Evolutionary conservation across 64 coral and sea anemone genomes (phyloP).

Genomic region (Montipora foliosa): DNA sequence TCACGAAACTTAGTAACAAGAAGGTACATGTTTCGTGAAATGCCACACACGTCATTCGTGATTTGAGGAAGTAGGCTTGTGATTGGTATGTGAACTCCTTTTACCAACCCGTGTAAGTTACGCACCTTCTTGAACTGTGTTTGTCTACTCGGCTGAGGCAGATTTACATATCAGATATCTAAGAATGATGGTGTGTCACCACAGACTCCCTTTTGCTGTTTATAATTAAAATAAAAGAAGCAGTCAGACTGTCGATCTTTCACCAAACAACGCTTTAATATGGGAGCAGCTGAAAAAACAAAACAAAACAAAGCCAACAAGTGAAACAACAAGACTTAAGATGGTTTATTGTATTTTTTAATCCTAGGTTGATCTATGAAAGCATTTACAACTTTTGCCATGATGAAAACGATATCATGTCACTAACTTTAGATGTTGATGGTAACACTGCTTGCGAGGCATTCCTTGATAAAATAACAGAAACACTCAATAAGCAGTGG

Average conservation of each 20-base stretch:
- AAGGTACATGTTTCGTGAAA: no score
- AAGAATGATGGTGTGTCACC: neutral
- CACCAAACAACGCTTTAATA: neutral
- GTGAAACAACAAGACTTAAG: neutral
- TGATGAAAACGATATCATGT: no score
- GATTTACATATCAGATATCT: neutral
- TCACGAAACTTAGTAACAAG: no score
- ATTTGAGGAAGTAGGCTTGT: no score
- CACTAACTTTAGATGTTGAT: no score
- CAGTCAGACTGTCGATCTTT: neutral
- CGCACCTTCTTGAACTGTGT: neutral
- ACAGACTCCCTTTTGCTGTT: neutral
- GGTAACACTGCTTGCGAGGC: no score
- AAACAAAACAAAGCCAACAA: neutral
- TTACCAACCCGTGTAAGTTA: neutral
- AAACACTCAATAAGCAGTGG: slow-evolving; percentile 3
- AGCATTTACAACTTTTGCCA: no score
- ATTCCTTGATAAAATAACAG: neutral
- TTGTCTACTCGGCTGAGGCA: neutral
- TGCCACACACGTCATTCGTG: no score
- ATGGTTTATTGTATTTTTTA: no score
- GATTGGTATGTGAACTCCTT: no score
- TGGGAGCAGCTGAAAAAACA: neutral
- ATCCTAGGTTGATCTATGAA: no score
- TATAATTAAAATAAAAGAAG: neutral